phyloP scores from a whole-genome alignment of 1,140 invertebrate genomes.

The Augochlora pura region DNA sequence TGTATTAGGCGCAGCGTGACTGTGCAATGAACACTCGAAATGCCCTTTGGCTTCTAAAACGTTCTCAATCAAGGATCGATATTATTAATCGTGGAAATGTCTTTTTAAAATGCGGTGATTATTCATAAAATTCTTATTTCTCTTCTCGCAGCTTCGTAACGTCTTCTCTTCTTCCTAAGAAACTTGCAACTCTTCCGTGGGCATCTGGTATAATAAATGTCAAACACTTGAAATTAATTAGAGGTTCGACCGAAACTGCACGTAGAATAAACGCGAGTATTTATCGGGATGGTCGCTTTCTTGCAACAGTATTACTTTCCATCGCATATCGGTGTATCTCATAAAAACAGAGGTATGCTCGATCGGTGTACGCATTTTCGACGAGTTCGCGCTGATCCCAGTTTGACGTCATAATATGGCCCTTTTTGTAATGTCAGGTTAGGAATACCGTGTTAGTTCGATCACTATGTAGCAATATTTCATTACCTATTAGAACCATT shows the following conservation, averaged over 20 bases:
- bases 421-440: conserved; percentile 5
- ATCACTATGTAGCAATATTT: neutral
- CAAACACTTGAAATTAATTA: conserved; percentile 22
- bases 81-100: conserved; percentile 13
- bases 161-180: conserved; percentile 30
- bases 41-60: conserved; percentile 23
- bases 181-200: conserved; percentile 21
- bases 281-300: neutral
- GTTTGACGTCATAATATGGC: conserved; percentile 36
- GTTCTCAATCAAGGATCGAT: conserved; percentile 12
- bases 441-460: neutral
- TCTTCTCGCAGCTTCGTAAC: conserved; percentile 15
- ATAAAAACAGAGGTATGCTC: conserved; percentile 38
- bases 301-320: conserved; percentile 23
- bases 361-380: conserved; percentile 41
- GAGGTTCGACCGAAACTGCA: neutral
- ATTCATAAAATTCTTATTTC: conserved; percentile 12
- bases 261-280: neutral
- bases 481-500: neutral
- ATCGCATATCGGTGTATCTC: neutral
- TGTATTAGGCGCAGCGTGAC: conserved; percentile 1
- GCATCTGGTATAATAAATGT: conserved; percentile 23
- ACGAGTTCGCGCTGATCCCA: conserved; percentile 31
- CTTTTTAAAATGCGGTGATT: conserved; percentile 13
- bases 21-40: conserved; percentile 11